Conservation (phyloP, 2,113 vertebrate species). For the Myodes glareolus region DNA sequence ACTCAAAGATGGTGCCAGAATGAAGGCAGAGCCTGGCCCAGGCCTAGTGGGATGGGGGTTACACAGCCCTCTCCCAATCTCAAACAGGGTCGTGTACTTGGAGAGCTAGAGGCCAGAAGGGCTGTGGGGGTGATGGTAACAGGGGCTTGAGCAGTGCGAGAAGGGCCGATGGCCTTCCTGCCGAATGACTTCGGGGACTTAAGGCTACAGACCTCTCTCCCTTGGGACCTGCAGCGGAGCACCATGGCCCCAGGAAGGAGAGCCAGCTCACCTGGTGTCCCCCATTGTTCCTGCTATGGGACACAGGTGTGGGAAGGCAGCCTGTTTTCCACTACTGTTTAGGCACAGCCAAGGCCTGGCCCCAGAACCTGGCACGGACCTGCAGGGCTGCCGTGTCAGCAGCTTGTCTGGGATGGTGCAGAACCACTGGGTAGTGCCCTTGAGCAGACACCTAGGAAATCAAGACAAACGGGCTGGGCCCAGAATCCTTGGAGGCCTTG, state of each 20-base stretch:
- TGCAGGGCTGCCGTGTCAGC: neutral
- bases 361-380: neutral
- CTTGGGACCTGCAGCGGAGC: neutral
- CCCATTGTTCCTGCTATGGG: rapidly evolving
- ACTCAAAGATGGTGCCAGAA: rapidly evolving
- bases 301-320: neutral
- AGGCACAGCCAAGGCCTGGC: neutral
- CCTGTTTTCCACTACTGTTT: neutral
- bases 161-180: neutral
- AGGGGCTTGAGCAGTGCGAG: rapidly evolving
- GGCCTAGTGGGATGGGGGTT: neutral
- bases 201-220: rapidly evolving
- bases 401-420: neutral
- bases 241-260: neutral
- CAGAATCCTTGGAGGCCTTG: neutral
- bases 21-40: neutral
- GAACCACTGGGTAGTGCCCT: neutral
- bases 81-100: neutral
- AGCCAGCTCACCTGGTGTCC: neutral
- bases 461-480: neutral
- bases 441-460: neutral
- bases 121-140: rapidly evolving
- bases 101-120: neutral
- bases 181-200: neutral
- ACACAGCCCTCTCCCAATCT: neutral